Percentiles rank a stretch among this genome's conserved stretches.
Evolutionary conservation across 2,888 invertebrate genomes (phyloP).

Genomic region (Mellilla xanthometata): DNA sequence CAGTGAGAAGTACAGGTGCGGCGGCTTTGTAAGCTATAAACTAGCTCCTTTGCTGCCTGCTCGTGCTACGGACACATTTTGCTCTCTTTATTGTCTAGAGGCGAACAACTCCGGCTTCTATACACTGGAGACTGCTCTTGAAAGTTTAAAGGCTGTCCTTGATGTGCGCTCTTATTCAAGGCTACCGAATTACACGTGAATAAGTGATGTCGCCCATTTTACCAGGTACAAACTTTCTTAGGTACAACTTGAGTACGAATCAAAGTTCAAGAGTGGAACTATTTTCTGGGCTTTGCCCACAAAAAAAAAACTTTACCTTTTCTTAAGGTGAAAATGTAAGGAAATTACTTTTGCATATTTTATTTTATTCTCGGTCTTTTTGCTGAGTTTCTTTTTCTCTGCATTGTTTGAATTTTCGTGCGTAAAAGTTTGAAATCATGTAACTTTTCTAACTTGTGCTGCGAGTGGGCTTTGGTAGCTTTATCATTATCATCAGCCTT

Average conservation of each 20-base stretch:
- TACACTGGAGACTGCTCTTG: conserved; percentile 48
- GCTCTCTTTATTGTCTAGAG: conserved; percentile 69
- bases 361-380: conserved; percentile 15
- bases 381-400: conserved; percentile 9
- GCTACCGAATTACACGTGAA: conserved; percentile 61
- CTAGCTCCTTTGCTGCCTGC: conserved; percentile 44
- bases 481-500: too few relatives aligned
- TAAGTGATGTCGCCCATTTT: conserved; percentile 54
- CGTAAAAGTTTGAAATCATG: conserved; percentile 8
- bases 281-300: conserved; percentile 18
- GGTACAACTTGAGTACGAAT: conserved; percentile 22
- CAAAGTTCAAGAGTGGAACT: conserved; percentile 28
- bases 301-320: conserved; percentile 19
- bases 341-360: conserved; percentile 25
- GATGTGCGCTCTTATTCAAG: conserved; percentile 61
- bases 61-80: conserved; percentile 70
- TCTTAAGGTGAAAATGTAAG: conserved; percentile 14
- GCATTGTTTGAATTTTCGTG: conserved; percentile 18
- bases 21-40: conserved; percentile 54
- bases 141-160: conserved; percentile 71
- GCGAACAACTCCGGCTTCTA: conserved; percentile 64
- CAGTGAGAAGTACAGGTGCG: conserved; percentile 51
- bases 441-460: conserved; percentile 1
- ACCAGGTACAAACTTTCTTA: conserved; percentile 7
- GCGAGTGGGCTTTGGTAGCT: not conserved